phyloP scores from a whole-genome alignment of 2,797 vertebrate genomes.

The Pangasius macronema region DNA sequence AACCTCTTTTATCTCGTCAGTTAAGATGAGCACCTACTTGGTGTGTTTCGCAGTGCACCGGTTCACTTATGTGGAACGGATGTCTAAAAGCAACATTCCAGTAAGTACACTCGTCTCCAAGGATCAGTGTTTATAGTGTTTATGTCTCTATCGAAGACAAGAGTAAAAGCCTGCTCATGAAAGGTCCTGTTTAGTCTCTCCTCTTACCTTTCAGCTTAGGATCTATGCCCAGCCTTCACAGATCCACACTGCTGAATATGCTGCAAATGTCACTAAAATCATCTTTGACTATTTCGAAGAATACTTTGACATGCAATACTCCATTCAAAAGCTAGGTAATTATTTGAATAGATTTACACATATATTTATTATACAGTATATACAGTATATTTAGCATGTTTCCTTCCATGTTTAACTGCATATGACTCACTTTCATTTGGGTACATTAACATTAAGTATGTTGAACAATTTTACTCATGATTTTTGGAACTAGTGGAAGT shows the following conservation, averaged over 20 bases:
- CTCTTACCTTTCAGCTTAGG: conserved; percentile 74
- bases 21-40: conserved; percentile 97
- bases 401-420: not conserved
- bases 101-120: conserved; percentile 76
- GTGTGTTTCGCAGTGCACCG: conserved; percentile 96
- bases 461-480: not conserved
- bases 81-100: conserved; percentile 72
- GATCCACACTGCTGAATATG: conserved; percentile 81
- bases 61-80: conserved; percentile 67
- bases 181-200: not conserved
- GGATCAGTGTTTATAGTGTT: conserved; percentile 18
- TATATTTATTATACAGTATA: not conserved
- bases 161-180: not conserved
- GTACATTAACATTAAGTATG: not conserved
- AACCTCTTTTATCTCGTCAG: conserved; percentile 83
- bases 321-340: conserved; percentile 89
- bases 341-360: not conserved
- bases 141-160: not conserved
- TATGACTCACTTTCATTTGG: not conserved
- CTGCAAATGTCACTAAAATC: conserved; percentile 81
- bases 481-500: not conserved
- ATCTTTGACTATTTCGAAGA: conserved; percentile 90
- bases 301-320: conserved; percentile 88
- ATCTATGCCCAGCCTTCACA: conserved; percentile 89
- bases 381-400: not conserved